These are phyloP conservation scores for Clusia tigrina DNA, from an alignment of 2,888 invertebrate species.

Conservation along the genomic window DNA sequence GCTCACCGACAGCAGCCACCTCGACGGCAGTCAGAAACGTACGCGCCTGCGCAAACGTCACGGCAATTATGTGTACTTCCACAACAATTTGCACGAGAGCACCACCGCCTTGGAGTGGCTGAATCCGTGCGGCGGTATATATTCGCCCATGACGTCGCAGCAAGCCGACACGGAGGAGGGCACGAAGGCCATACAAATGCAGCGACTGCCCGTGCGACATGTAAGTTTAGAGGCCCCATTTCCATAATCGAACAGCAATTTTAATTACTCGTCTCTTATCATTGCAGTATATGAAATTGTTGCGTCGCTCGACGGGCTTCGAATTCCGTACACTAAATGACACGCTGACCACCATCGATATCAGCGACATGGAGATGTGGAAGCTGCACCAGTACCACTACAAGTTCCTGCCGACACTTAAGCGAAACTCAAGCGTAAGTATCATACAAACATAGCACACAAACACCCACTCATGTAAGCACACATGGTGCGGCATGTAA, in stretches of 20 bases:
- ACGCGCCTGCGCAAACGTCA: constrained; percentile 46
- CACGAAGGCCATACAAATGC: neutral
- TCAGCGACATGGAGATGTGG: constrained; percentile 46
- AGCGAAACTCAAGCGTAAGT: constrained; percentile 49
- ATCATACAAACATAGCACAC: neutral
- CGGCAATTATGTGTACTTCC: constrained; percentile 35
- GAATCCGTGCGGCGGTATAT: constrained; percentile 56
- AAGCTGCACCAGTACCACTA: constrained; percentile 44
- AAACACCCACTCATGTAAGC: too few species aligned
- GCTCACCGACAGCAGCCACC: constrained; percentile 31
- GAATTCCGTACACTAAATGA: constrained; percentile 20
- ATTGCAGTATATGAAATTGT: constrained; percentile 38
- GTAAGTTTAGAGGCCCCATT: constrained; percentile 21
- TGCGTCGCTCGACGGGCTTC: too few species aligned
- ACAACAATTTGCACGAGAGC: constrained; percentile 29
- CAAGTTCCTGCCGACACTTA: constrained; percentile 54
- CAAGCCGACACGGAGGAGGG: neutral
- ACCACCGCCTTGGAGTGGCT: constrained; percentile 48
- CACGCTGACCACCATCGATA: constrained; percentile 37
- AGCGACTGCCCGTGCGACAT: constrained; percentile 16
- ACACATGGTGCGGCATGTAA: too few species aligned
- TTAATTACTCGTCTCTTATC: neutral
- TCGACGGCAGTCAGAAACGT: neutral
- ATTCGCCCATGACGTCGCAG: constrained; percentile 19
- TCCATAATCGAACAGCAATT: constrained; percentile 1